phyloP scores from a whole-genome alignment of 2,113 vertebrate species.

The Halichoerus grypus region DNA sequence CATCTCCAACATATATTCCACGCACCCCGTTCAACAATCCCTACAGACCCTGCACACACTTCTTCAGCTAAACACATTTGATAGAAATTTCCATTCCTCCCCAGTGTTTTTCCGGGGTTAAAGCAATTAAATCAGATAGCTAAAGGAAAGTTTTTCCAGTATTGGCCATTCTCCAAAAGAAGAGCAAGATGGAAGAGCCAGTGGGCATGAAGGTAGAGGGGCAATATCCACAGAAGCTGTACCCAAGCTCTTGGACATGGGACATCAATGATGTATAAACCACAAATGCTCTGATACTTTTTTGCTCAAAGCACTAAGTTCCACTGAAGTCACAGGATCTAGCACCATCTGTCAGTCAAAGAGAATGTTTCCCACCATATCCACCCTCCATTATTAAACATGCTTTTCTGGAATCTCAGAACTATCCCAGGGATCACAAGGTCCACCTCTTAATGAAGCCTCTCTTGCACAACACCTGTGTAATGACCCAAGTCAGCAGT shows the following conservation, averaged over 20 bases:
- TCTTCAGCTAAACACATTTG: background rate
- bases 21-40: fast-evolving
- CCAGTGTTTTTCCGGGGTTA: background rate
- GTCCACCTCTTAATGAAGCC: background rate
- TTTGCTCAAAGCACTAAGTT: background rate
- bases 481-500: background rate
- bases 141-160: background rate
- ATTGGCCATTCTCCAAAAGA: background rate
- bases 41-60: fast-evolving
- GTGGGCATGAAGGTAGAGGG: no score
- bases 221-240: fast-evolving
- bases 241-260: background rate
- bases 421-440: background rate
- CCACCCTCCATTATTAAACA: background rate
- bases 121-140: background rate
- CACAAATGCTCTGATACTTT: background rate
- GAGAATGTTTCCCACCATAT: background rate
- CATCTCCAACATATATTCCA: background rate
- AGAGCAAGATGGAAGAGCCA: background rate
- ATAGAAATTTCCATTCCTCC: background rate
- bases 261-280: background rate
- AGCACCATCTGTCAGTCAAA: background rate
- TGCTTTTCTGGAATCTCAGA: background rate
- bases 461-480: background rate
- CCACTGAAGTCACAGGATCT: background rate